Conservation (phyloP, 1,140 invertebrate species). For the Euschistus heros region DNA sequence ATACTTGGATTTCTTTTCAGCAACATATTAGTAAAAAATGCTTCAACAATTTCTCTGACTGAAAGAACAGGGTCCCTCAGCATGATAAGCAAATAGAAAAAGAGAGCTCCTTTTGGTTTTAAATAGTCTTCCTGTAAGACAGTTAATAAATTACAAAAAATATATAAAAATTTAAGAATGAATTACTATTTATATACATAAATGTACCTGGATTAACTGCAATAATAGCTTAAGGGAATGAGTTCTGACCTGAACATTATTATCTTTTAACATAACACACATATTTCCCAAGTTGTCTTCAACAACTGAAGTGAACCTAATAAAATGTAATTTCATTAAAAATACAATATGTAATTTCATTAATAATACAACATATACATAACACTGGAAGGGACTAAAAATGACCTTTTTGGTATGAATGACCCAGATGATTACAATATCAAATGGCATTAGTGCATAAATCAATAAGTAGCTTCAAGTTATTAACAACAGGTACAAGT, state of each 20-base stretch:
- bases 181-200: no score
- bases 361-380: no score
- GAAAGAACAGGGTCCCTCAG: not conserved
- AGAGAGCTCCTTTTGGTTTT: slow-evolving; percentile 1
- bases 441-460: no score
- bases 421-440: no score
- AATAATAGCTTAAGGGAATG: not conserved
- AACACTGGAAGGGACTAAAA: no score
- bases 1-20: not conserved
- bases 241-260: not conserved
- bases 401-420: no score
- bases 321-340: no score
- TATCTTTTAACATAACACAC: not conserved
- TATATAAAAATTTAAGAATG: no score
- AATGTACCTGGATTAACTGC: no score
- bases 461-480: no score
- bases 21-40: slow-evolving; percentile 1
- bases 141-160: not conserved
- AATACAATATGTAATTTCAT: no score
- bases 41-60: not conserved
- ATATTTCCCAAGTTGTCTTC: not conserved
- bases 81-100: not conserved
- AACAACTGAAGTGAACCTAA: slow-evolving; percentile 1
- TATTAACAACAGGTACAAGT: no score
- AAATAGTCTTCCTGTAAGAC: not conserved